Evolutionary conservation across 1,140 invertebrate species (phyloP).

Genomic region (Saxidomus purpurata): DNA sequence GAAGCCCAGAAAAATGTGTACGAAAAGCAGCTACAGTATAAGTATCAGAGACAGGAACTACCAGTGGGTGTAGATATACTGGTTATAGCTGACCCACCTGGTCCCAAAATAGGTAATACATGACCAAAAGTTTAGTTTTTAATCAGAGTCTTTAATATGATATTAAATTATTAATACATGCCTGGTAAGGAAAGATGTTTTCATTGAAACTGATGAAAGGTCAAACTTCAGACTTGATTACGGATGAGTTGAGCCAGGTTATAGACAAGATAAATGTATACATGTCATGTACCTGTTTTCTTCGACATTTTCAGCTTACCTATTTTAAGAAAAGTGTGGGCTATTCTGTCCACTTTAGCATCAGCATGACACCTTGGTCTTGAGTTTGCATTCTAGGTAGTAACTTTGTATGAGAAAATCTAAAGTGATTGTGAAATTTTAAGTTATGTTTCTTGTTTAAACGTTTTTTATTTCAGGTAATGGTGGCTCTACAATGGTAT

Average conservation of each 20-base stretch:
- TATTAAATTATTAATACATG: neutral
- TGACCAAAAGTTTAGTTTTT: neutral
- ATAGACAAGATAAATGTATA: too few species aligned
- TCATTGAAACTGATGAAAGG: neutral
- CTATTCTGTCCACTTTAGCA: too few species aligned
- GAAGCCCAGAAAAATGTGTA: slow-evolving; percentile 84
- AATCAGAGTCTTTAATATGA: neutral
- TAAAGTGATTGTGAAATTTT: too few species aligned
- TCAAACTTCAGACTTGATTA: neutral
- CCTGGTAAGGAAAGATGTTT: neutral
- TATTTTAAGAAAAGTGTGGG: too few species aligned
- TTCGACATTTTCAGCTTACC: too few species aligned
- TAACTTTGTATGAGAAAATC: too few species aligned
- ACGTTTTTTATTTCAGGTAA: slow-evolving; percentile 84
- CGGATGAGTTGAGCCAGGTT: too few species aligned
- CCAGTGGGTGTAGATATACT: slow-evolving; percentile 81
- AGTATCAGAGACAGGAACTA: slow-evolving; percentile 78
- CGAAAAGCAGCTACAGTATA: slow-evolving; percentile 83
- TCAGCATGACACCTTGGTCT: too few species aligned
- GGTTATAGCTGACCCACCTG: slow-evolving; percentile 85
- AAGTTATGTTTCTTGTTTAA: too few species aligned
- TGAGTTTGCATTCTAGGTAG: too few species aligned
- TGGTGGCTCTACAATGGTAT: slow-evolving; percentile 86
- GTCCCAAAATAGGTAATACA: slow-evolving; percentile 83
- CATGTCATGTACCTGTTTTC: too few species aligned